These are phyloP conservation scores for Nasonia giraulti DNA, from an alignment of 1,140 invertebrate genomes.

Conservation along the genomic window DNA sequence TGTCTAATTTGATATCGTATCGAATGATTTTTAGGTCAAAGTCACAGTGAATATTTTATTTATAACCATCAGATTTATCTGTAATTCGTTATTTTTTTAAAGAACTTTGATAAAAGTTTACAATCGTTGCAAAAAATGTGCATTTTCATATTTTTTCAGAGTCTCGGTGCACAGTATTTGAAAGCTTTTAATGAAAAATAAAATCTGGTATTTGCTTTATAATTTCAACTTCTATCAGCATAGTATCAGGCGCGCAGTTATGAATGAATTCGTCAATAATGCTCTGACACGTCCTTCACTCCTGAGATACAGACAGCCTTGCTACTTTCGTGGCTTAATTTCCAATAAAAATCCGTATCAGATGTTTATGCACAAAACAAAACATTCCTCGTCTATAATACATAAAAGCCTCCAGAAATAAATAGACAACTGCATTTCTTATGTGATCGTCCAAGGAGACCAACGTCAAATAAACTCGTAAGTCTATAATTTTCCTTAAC, in stretches of 20 bases:
- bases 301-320: conserved; percentile 35
- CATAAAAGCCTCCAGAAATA: conserved; percentile 29
- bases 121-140: too few relatives aligned
- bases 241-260: not conserved
- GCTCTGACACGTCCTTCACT: conserved; percentile 43
- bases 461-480: conserved; percentile 15
- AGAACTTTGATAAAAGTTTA: too few relatives aligned
- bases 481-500: not conserved
- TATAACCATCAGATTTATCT: not conserved
- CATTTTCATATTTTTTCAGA: too few relatives aligned
- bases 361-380: conserved; percentile 21
- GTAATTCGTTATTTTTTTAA: not conserved
- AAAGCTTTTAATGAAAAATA: not conserved
- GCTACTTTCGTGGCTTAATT: conserved; percentile 16
- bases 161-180: too few relatives aligned
- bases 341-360: conserved; percentile 29
- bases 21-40: not conserved
- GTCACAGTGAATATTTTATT: not conserved
- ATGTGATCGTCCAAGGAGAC: not conserved
- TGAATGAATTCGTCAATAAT: conserved; percentile 2
- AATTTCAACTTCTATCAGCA: not conserved
- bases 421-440: not conserved
- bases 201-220: not conserved
- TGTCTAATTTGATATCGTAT: not conserved
- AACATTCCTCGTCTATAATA: not conserved